Evolutionary conservation across 2,888 invertebrate species (phyloP).

Genomic region (Troides oblongomaculatus): DNA sequence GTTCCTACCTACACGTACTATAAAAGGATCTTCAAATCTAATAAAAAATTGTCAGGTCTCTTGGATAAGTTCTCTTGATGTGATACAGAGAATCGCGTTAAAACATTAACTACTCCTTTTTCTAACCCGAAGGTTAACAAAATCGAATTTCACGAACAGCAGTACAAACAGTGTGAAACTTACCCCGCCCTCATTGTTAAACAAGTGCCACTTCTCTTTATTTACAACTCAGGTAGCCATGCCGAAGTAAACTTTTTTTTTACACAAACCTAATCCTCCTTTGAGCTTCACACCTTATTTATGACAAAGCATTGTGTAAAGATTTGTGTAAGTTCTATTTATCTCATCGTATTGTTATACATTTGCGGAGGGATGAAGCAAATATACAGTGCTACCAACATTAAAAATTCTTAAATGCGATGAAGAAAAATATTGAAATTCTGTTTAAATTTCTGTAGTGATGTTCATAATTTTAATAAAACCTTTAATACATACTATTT

Average conservation of each 20-base stretch:
- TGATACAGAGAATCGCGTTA: background rate
- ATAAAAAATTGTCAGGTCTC: too few relatives aligned
- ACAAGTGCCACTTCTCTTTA: slow-evolving; percentile 22
- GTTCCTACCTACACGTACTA: too few relatives aligned
- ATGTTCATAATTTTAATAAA: too few relatives aligned
- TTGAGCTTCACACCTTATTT: slow-evolving; percentile 27
- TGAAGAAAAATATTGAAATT: too few relatives aligned
- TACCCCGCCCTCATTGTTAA: slow-evolving; percentile 19
- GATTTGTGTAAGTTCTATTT: slow-evolving; percentile 21
- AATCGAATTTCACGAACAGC: slow-evolving; percentile 3
- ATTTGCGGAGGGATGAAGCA: slow-evolving; percentile 3
- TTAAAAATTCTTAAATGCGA: too few relatives aligned
- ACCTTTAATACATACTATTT: too few relatives aligned
- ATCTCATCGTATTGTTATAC: slow-evolving; percentile 15
- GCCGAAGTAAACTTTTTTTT: slow-evolving; percentile 21
- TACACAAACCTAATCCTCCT: slow-evolving; percentile 25
- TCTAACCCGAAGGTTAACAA: background rate
- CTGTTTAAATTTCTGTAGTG: too few relatives aligned
- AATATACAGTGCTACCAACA: too few relatives aligned
- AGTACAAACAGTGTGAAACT: slow-evolving; percentile 11
- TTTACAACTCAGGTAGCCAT: slow-evolving; percentile 30
- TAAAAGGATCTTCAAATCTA: too few relatives aligned
- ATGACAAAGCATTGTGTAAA: slow-evolving; percentile 21
- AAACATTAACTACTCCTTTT: background rate
- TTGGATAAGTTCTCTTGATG: too few relatives aligned